A percentile compares a stretch with the other conserved stretches of the same genome.
These are phyloP conservation scores for Microctonus aethiopoides DNA, from an alignment of 2,888 invertebrate species.

Conservation along the genomic window DNA sequence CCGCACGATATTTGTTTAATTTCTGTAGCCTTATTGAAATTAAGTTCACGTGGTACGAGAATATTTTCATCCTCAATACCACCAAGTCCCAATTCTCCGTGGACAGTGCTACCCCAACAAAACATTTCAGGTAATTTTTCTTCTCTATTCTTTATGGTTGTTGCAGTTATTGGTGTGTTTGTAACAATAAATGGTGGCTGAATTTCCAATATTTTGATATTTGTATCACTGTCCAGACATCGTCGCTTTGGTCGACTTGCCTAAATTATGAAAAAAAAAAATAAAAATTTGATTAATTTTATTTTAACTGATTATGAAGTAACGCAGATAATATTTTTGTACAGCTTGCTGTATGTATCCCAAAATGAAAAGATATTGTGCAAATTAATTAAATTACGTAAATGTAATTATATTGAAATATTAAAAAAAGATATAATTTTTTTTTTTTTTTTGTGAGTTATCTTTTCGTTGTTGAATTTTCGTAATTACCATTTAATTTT, in stretches of 20 bases:
- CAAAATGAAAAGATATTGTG: not conserved
- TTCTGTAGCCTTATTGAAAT: conserved; percentile 62
- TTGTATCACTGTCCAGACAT: conserved; percentile 45
- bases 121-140: conserved; percentile 67
- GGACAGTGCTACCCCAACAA: conserved; percentile 82
- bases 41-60: conserved; percentile 66
- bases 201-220: conserved; percentile 19
- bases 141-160: conserved; percentile 27
- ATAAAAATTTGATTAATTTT: not conserved
- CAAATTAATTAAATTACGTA: not conserved
- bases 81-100: conserved; percentile 84
- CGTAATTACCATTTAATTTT: not conserved
- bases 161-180: not conserved
- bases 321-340: too few relatives aligned
- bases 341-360: too few relatives aligned
- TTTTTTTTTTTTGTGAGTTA: too few relatives aligned
- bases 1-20: conserved; percentile 78
- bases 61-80: conserved; percentile 80
- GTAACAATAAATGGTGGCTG: not conserved
- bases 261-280: conserved; percentile 40
- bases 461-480: too few relatives aligned
- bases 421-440: not conserved
- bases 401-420: not conserved
- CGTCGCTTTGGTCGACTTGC: conserved; percentile 53
- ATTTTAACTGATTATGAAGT: not conserved